Conservation (phyloP, 2,113 vertebrate species). For the Crotalus tigris region DNA sequence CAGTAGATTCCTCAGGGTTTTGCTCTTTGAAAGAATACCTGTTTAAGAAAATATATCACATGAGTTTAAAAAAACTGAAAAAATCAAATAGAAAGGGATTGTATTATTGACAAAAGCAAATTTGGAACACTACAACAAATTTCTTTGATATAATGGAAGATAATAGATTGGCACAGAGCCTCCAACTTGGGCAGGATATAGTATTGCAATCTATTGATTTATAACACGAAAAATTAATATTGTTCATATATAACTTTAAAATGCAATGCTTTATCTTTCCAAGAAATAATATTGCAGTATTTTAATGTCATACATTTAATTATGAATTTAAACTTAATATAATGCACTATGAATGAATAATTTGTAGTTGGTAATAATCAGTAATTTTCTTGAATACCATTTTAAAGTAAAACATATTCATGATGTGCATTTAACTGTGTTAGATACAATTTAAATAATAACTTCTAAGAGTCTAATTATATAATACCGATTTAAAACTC, state of each 20-base stretch:
- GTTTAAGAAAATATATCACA: constrained; percentile 19
- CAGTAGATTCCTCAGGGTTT: constrained; percentile 82
- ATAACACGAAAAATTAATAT: neutral
- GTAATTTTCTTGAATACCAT: neutral
- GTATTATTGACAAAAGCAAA: neutral
- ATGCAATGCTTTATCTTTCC: neutral
- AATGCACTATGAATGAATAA: neutral
- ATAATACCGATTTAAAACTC: neutral
- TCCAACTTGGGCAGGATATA: neutral
- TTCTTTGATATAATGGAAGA: neutral
- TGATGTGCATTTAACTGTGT: neutral
- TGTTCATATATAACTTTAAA: neutral
- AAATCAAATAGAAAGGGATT: neutral
- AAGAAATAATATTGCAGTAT: neutral
- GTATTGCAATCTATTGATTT: neutral
- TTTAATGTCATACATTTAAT: neutral
- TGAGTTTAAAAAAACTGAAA: constrained; percentile 8
- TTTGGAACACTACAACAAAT: neutral
- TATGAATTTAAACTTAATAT: neutral
- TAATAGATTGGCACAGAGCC: neutral
- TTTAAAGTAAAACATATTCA: neutral
- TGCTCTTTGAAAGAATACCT: constrained; percentile 96
- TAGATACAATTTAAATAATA: neutral
- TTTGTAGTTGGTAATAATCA: neutral
- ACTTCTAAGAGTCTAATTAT: neutral